A percentile compares a stretch with the other conserved stretches of the same genome.
phyloP scores from a whole-genome alignment of 2,888 invertebrate species.

The Scaeva pyrastri region DNA sequence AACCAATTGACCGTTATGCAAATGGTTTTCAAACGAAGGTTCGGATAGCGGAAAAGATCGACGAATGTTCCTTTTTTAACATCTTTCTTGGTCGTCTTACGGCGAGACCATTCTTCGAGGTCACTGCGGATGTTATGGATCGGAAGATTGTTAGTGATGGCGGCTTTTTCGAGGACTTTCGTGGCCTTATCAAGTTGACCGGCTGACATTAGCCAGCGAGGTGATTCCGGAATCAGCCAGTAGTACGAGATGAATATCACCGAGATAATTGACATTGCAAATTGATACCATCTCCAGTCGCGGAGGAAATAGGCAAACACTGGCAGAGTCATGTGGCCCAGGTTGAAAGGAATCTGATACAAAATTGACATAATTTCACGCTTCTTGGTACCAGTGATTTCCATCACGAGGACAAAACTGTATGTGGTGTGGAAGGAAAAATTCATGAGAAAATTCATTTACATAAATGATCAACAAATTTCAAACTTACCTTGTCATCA shows the following conservation, averaged over 20 bases:
- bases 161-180: slow-evolving; percentile 87
- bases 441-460: background rate
- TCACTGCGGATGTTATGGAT: slow-evolving; percentile 84
- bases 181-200: slow-evolving; percentile 87
- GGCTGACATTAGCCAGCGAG: slow-evolving; percentile 90
- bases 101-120: slow-evolving; percentile 84
- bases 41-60: slow-evolving; percentile 89
- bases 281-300: slow-evolving; percentile 88
- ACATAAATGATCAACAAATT: too few relatives aligned
- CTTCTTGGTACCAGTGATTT: slow-evolving; percentile 86
- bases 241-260: slow-evolving; percentile 86
- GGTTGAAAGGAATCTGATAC: slow-evolving; percentile 89
- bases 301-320: slow-evolving; percentile 87
- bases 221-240: slow-evolving; percentile 91
- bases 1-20: slow-evolving; percentile 92
- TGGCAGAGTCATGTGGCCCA: slow-evolving; percentile 88
- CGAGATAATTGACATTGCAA: slow-evolving; percentile 88
- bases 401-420: slow-evolving; percentile 89
- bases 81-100: slow-evolving; percentile 81
- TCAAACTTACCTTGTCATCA: slow-evolving; percentile 86
- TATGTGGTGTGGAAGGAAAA: background rate
- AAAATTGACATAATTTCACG: slow-evolving; percentile 85
- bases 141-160: slow-evolving; percentile 85
- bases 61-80: slow-evolving; percentile 86
- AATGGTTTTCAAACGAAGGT: slow-evolving; percentile 88